Evolutionary conservation across 2,888 invertebrate genomes (phyloP).

Genomic region (Watsonalla cultraria): DNA sequence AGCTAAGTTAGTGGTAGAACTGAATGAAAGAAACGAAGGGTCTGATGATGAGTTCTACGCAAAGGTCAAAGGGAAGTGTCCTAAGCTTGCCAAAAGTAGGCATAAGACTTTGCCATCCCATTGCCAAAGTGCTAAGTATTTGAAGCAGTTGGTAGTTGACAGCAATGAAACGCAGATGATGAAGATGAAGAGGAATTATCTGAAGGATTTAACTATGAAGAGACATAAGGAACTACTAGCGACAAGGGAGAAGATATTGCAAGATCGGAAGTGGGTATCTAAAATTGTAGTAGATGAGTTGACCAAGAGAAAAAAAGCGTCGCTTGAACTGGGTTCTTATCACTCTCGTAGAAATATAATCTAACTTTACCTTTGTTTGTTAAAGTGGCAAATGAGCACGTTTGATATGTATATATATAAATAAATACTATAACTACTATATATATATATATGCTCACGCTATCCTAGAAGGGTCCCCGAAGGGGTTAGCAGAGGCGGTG

Average conservation of each 20-base stretch:
- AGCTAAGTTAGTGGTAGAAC: conserved; percentile 41
- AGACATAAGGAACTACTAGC: conserved; percentile 76
- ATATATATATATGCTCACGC: no score
- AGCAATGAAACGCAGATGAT: conserved; percentile 37
- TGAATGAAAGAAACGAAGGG: conserved; percentile 51
- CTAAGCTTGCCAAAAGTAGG: conserved; percentile 56
- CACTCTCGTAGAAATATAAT: no score
- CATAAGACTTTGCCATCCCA: conserved; percentile 56
- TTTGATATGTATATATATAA: no score
- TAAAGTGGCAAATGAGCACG: no score
- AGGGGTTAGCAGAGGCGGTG: no score
- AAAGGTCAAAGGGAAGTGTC: conserved; percentile 56
- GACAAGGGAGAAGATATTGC: conserved; percentile 76
- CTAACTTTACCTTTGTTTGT: no score
- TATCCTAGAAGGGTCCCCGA: no score
- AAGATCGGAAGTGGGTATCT: conserved; percentile 77
- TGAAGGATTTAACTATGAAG: conserved; percentile 73
- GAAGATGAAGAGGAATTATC: conserved; percentile 55
- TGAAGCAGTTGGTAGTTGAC: conserved; percentile 35
- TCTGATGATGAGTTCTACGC: conserved; percentile 42
- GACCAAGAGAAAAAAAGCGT: neutral
- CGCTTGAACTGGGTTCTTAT: no score
- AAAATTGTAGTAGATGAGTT: neutral
- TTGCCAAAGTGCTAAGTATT: conserved; percentile 65
- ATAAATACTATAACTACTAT: no score